Conservation (phyloP, 1,140 invertebrate genomes). For the Drosophila parvula region DNA sequence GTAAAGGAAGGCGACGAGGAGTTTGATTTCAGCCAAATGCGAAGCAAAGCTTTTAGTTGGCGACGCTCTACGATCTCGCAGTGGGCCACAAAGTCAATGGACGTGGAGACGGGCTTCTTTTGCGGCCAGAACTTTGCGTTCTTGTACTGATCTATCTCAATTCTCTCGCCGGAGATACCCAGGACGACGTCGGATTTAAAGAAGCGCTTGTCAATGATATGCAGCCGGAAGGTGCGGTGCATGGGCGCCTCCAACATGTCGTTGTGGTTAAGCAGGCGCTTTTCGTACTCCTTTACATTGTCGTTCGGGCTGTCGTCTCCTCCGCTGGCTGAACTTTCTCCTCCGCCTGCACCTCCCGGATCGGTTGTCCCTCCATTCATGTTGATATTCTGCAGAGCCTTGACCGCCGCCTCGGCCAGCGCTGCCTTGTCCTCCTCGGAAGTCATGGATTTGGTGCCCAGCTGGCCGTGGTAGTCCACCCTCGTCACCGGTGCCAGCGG, state of each 20-base stretch:
- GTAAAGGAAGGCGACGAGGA: conserved; percentile 64
- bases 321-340: background rate
- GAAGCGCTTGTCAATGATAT: conserved; percentile 91
- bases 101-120: conserved; percentile 86
- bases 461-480: conserved; percentile 81
- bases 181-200: conserved; percentile 93
- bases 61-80: conserved; percentile 91
- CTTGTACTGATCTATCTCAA: conserved; percentile 93
- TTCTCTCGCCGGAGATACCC: conserved; percentile 94
- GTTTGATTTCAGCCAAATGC: conserved; percentile 79
- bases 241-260: conserved; percentile 91
- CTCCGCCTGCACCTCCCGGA: conserved; percentile 35
- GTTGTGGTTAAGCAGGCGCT: conserved; percentile 88
- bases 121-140: conserved; percentile 89
- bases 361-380: conserved; percentile 60
- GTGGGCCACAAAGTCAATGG: conserved; percentile 93
- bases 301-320: conserved; percentile 57
- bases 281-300: conserved; percentile 81
- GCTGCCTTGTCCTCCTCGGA: conserved; percentile 75
- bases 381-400: conserved; percentile 58
- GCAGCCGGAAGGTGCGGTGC: conserved; percentile 93
- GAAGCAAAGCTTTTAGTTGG: conserved; percentile 86
- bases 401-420: conserved; percentile 60
- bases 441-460: conserved; percentile 79
- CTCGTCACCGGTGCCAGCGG: conserved; percentile 79